A percentile compares a stretch with the other conserved stretches of the same genome.
Conservation (phyloP, 1,140 invertebrate genomes). For the Cyphomyrmex costatus region DNA sequence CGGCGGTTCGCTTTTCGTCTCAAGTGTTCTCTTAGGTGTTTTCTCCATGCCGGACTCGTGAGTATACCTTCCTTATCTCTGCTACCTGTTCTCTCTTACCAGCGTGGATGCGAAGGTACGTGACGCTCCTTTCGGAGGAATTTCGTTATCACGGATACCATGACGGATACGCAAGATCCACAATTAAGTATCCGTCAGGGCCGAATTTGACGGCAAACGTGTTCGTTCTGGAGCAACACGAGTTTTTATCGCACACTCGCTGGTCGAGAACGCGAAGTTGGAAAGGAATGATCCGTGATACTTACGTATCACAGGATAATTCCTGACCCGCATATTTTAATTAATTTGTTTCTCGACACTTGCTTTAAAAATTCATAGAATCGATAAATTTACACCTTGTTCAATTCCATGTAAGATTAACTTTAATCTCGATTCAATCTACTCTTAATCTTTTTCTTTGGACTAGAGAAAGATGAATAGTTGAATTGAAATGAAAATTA, state of each 20-base stretch:
- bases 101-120: neutral
- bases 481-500: too few relatives aligned
- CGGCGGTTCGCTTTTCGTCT: neutral
- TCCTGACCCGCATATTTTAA: neutral
- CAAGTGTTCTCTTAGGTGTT: neutral
- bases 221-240: neutral
- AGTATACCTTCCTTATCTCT: neutral
- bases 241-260: neutral
- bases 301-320: neutral
- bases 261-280: neutral
- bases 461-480: too few relatives aligned
- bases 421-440: too few relatives aligned
- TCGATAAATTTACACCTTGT: neutral
- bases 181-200: neutral
- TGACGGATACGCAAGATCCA: neutral
- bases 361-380: neutral
- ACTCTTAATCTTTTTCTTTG: neutral
- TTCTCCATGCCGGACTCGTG: conserved; percentile 56
- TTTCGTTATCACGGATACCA: neutral
- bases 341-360: neutral
- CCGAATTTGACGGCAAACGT: neutral
- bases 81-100: neutral
- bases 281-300: neutral
- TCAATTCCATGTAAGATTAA: too few relatives aligned
- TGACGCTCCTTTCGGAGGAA: neutral